Evolutionary conservation across 1,140 invertebrate genomes (phyloP), one percentile per base, ranked within the genome.

Genomic region (Latrodectus geometricus): DNA sequence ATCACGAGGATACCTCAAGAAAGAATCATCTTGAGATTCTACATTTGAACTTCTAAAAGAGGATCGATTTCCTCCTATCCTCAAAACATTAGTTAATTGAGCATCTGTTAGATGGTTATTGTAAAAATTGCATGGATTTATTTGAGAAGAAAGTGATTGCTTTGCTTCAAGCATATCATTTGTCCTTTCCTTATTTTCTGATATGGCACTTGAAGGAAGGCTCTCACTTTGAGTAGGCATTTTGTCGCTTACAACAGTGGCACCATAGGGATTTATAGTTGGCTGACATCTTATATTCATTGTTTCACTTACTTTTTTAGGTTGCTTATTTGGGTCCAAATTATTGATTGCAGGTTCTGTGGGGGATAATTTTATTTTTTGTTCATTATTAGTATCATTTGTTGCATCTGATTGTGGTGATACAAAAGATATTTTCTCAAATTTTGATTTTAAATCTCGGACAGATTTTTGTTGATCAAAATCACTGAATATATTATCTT

Each of bases 361-460:
- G 61, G 35, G 35, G 5, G 35, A 35, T 35, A 35, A 35, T 35
- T 35, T 35, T 35, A 35, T 35, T 35, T 35, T 35, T 35, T 3
- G 35, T 35, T 35, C 35, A 35, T 5, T 3, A 35, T 35, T 78
- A n/a, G 35, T 54, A 23, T 80, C 78, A 54, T 48, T 15, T 52
- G 66, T 70, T 49, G 72, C 7, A 48, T 79, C 12, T 79, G 54
- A 9, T n/a, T 35, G 15, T 70, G 23, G n/a, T 65, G 79, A 49
- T 20, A 74, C 9, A 20, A 74, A 54, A n/a, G 68, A 56, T 73
- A 92, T 94, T 89, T 93, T 94, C 91, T 97, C 96, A 91, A 97
- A 97, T 90, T 94, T 94, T 0, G 95, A 95, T 5, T 96, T 95
- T 89, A 97, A 93, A 90, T 96, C 95, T 91, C 93, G 94, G 0